These are phyloP conservation scores for Kradibia gibbosae DNA, from an alignment of 1,140 invertebrate species.

Conservation along the genomic window DNA sequence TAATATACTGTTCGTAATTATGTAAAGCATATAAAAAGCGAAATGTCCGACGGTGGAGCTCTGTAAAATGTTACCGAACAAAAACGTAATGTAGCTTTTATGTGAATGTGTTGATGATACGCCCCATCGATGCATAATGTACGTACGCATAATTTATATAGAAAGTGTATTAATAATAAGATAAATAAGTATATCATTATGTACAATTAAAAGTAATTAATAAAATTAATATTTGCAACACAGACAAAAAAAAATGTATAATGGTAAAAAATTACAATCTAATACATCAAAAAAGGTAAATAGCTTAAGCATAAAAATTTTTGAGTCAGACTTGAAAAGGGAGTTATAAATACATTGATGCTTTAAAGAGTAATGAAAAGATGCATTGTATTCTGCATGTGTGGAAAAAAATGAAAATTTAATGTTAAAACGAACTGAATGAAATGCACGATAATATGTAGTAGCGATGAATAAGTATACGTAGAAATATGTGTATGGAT, in stretches of 20 bases:
- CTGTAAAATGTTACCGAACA: conserved; percentile 36
- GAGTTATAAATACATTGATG: conserved; percentile 25
- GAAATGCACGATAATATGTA: no score
- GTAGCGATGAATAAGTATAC: no score
- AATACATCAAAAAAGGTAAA: background rate
- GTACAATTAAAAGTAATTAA: background rate
- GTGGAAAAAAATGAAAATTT: background rate
- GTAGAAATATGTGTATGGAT: no score
- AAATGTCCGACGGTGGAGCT: conserved; percentile 41
- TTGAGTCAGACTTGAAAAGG: conserved; percentile 11
- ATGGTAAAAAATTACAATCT: background rate
- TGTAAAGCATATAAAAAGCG: conserved; percentile 2
- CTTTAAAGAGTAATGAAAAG: conserved; percentile 31
- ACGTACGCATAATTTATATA: conserved; percentile 25
- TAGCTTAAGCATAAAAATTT: conserved; percentile 24
- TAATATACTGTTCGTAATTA: background rate
- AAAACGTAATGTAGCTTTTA: conserved; percentile 14
- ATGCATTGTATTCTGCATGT: background rate
- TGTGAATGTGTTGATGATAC: background rate
- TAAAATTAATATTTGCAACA: background rate
- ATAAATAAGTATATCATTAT: conserved; percentile 11
- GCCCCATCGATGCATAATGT: background rate
- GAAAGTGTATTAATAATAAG: conserved; percentile 31
- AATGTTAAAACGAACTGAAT: background rate
- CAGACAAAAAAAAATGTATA: background rate